Evolutionary conservation across 2,797 vertebrate genomes (phyloP), one percentile per base, ranked within the genome.

Genomic region (Anguilla marmorata): DNA sequence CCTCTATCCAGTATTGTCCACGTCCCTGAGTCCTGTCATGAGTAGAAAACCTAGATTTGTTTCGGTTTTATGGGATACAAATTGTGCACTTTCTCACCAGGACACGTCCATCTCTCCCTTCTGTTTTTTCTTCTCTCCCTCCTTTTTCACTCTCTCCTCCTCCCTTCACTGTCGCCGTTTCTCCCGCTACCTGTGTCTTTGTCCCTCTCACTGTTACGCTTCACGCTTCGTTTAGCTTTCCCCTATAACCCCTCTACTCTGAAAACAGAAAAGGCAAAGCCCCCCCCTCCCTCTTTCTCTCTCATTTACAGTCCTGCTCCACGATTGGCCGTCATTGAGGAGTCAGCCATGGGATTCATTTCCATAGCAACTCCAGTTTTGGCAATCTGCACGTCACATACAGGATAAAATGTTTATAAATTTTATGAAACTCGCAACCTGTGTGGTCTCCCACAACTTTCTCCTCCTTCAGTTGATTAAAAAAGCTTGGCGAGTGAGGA

Each of bases 151-250:
- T 88, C 19, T 76, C 41, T 85, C 85, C 90, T 14, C 74, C 63
- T 24, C 85, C 90, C 89, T 86, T 90, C 24, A 89, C 92, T 86
- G 89, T 88, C 88, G 88, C 90, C 58, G 86, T 91, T 90, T 86
- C 92, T 90, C 90, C 93, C 91, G 91, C 92, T 94, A 90, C 88
- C 85, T 88, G 91, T 76, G 93, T 91, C 94, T 95, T 95, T 96
- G 95, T 95, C 93, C 94, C 93, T 89, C 91, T 92, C 88, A 93
- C 93, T 94, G 94, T 93, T 94, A 92, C 93, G 93, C 93, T 95
- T 95, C 95, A 96, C 94, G 95, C 92, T 95, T 94, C 93, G 91
- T 93, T 91, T 93, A 93, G 91, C 94, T 93, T 93, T 94, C 91
- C 92, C 90, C 92, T 92, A 92, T 92, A 91, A 90, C 94, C 93